Evolutionary conservation across 2,797 vertebrate species (phyloP), one percentile per base, ranked within the genome.

Genomic region (Poliocrania exsul): DNA sequence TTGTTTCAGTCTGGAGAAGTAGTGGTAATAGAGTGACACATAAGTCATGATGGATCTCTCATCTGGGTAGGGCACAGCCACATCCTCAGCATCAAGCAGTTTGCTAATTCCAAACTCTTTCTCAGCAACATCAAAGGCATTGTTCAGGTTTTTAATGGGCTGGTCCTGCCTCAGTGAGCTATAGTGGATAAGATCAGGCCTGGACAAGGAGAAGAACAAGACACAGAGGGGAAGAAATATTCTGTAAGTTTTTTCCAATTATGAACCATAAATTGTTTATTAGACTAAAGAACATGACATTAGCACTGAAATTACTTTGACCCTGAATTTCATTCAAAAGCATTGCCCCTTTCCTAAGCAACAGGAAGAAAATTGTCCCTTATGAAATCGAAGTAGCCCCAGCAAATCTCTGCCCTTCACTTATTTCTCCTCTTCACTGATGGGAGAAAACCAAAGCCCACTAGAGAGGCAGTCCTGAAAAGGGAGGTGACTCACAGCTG

Each of bases 1-100:
- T 88, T 98, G 98, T 93, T 98, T 98, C 97, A 99, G 96, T 91
- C 91, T 98, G 95, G 98, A 99, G 97, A 99, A 99, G 94, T 98
- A 98, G 96, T 99, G 98, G 94, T 99, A 99, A 97, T 98, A 99
- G 65, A 99, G 97, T 3, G 99, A 99, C 88, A 99, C 97, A 0
- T 99, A 99, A 94, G 99, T 99, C 99, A 99, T 99, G 97, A 99
- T 97, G 91, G 99, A 99, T 93, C 97, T 98, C 94, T 99, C 99
- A 9, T 99, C 99, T 1, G 99, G 98, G 47, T 98, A 98, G 14
- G 97, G 91, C 10, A 98, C 97, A 1, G 98, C 96, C 73, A 99
- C 98, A 46, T 99, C 99, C 79, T 99, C 99, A 10, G 98, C 98
- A 88, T 99, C 99, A 95, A 99, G 97, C 83, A 99, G 98, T 96